A percentile compares a stretch with the other conserved stretches of the same genome.
phyloP scores from a whole-genome alignment of 2,888 invertebrate genomes.

The Boloria selene region DNA sequence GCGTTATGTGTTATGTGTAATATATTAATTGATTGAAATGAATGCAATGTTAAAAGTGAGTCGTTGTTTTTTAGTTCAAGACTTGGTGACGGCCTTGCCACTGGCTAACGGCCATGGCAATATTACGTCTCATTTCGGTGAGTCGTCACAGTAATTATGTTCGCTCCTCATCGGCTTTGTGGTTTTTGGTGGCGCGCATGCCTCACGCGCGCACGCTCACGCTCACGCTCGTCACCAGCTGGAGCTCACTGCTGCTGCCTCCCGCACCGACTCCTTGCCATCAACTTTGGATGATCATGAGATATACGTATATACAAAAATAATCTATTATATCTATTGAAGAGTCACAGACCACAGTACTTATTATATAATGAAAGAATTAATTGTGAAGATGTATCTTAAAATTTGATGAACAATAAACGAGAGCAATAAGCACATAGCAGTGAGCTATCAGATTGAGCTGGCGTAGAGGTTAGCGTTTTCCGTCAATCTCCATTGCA shows the following conservation, averaged over 20 bases:
- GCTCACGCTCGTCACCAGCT: constrained; percentile 52
- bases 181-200: constrained; percentile 77
- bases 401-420: constrained; percentile 1
- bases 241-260: constrained; percentile 35
- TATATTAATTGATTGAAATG: constrained; percentile 54
- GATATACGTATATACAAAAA: neutral
- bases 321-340: too few species aligned
- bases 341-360: too few species aligned
- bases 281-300: neutral
- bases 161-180: constrained; percentile 76
- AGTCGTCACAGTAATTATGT: constrained; percentile 75
- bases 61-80: constrained; percentile 83
- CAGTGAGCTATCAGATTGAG: constrained; percentile 52
- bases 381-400: neutral
- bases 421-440: neutral
- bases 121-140: constrained; percentile 81
- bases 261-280: neutral
- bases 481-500: constrained; percentile 60
- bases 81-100: constrained; percentile 82
- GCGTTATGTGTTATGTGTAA: constrained; percentile 39
- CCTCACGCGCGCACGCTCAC: constrained; percentile 59
- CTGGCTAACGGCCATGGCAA: constrained; percentile 82
- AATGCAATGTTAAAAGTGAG: constrained; percentile 78
- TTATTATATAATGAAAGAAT: neutral
- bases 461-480: constrained; percentile 60